These are phyloP conservation scores for Crax fasciolata DNA, from an alignment of 2,797 vertebrate species.

Conservation along the genomic window DNA sequence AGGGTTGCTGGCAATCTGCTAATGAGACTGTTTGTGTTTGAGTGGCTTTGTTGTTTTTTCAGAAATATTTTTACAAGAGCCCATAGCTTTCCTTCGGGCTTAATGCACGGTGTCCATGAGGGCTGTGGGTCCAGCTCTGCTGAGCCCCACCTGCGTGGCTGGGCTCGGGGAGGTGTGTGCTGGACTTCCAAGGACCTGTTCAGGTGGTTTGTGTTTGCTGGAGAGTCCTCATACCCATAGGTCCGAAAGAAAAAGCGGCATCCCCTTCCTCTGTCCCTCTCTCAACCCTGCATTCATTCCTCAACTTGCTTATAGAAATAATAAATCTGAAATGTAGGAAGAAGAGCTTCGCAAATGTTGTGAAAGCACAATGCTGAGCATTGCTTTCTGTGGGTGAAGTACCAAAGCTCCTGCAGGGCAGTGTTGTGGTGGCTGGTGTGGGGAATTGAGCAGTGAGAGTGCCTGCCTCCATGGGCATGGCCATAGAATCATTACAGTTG, in stretches of 20 bases:
- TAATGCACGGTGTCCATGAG: rapidly evolving
- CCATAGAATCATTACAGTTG: too few relatives aligned
- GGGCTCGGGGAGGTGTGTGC: background rate
- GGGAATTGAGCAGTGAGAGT: background rate
- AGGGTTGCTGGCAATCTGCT: slow-evolving; percentile 14
- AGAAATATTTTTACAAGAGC: background rate
- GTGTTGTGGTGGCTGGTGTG: background rate
- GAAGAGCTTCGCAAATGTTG: background rate
- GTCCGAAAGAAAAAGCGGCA: background rate
- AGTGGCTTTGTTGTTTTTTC: background rate
- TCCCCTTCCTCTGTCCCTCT: background rate
- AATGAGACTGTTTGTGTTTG: background rate
- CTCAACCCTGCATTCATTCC: background rate
- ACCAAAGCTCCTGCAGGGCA: rapidly evolving
- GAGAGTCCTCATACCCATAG: background rate
- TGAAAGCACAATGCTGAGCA: background rate
- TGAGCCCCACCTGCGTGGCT: background rate
- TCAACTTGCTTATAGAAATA: background rate
- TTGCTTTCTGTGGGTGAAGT: background rate
- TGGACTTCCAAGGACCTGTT: background rate
- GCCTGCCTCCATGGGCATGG: background rate
- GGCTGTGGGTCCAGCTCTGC: background rate
- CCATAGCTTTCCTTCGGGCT: background rate
- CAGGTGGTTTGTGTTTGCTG: background rate
- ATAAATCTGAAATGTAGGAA: background rate